Evolutionary conservation across 2,113 vertebrate species (phyloP).

Genomic region (Oplegnathus fasciatus): DNA sequence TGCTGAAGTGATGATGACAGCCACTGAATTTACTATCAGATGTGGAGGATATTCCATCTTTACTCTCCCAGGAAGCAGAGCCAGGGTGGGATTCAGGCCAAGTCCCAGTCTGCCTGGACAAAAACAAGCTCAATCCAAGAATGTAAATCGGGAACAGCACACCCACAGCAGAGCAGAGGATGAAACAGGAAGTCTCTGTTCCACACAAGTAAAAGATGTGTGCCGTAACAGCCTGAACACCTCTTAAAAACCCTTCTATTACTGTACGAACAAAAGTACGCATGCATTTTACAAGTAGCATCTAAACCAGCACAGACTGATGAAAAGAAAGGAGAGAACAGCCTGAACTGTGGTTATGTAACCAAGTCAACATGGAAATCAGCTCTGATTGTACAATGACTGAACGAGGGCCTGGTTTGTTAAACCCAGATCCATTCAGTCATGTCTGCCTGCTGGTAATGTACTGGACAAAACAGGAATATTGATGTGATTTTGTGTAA

Average conservation of each 20-base stretch:
- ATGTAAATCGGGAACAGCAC: neutral
- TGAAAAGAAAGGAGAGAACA: neutral
- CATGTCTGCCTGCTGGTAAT: neutral
- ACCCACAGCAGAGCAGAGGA: neutral
- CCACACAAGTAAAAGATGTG: too few relatives aligned
- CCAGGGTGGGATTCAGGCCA: neutral
- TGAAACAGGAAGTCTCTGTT: neutral
- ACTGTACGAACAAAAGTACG: neutral
- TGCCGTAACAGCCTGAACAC: neutral
- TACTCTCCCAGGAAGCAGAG: conserved; percentile 14
- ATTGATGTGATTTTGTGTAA: neutral
- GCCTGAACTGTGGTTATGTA: conserved; percentile 5
- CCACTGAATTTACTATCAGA: neutral
- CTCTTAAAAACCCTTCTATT: neutral
- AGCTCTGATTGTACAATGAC: neutral
- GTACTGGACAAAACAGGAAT: neutral
- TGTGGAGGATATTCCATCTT: neutral
- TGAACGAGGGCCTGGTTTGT: neutral
- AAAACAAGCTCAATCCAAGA: conserved; percentile 19
- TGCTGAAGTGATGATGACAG: neutral
- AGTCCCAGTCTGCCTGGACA: neutral
- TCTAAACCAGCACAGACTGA: neutral
- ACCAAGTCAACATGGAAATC: conserved; percentile 47
- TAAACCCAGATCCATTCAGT: neutral
- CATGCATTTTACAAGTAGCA: neutral